Evolutionary conservation across 2,888 invertebrate species (phyloP).

Genomic region (Synanthedon tipuliformis): DNA sequence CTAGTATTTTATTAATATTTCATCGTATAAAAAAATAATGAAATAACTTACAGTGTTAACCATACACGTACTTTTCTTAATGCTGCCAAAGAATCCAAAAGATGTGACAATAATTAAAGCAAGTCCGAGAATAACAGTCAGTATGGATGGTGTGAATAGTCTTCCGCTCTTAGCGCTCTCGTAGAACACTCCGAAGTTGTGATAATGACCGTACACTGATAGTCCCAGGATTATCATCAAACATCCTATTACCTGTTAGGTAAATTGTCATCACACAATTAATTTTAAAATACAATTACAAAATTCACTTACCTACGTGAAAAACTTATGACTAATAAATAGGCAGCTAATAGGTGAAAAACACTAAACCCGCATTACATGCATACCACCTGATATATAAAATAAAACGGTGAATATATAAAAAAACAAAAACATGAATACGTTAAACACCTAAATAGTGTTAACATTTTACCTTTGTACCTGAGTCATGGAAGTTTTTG

Average conservation of each 20-base stretch:
- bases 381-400: no score
- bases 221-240: slow-evolving; percentile 57
- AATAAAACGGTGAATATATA: no score
- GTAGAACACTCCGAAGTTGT: slow-evolving; percentile 46
- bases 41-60: slow-evolving; percentile 66
- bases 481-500: no score
- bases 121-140: slow-evolving; percentile 81
- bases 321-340: no score
- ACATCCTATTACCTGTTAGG: slow-evolving; percentile 36
- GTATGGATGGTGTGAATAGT: slow-evolving; percentile 79
- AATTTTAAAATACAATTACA: no score
- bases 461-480: no score
- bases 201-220: slow-evolving; percentile 52
- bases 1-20: not conserved
- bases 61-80: slow-evolving; percentile 81
- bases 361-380: no score
- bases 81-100: slow-evolving; percentile 86
- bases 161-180: slow-evolving; percentile 37
- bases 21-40: not conserved
- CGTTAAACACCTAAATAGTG: no score
- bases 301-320: no score
- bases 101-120: slow-evolving; percentile 80
- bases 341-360: no score
- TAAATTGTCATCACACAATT: no score
- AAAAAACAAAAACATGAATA: no score